A percentile compares a stretch with the other conserved stretches of the same genome.
Evolutionary conservation across 2,113 vertebrate species (phyloP).

Genomic region (Myiopsitta monachus): DNA sequence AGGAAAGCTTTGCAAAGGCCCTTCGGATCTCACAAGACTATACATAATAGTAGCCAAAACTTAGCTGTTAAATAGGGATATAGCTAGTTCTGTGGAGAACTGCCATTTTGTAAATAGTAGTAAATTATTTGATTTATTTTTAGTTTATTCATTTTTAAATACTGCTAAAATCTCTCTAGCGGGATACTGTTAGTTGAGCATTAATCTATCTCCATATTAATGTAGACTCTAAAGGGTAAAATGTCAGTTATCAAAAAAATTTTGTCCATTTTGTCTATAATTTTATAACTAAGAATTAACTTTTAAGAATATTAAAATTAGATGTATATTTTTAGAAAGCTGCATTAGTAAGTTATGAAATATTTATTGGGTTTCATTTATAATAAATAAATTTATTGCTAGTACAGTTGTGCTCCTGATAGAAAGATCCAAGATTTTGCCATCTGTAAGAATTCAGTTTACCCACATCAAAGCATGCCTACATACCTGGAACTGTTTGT

Average conservation of each 20-base stretch:
- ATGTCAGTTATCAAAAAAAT: neutral
- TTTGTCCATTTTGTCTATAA: neutral
- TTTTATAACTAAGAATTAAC: neutral
- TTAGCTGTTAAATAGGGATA: neutral
- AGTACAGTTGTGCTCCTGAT: neutral
- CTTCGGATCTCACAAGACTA: neutral
- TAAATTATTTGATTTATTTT: neutral
- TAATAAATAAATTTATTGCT: neutral
- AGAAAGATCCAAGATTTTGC: neutral
- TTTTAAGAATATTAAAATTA: neutral
- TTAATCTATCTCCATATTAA: neutral
- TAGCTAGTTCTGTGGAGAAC: neutral
- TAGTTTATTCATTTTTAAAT: neutral
- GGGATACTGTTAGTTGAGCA: neutral
- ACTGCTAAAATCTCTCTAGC: neutral
- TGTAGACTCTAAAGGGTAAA: neutral
- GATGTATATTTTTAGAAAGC: conserved; percentile 6
- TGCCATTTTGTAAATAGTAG: neutral
- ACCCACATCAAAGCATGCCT: neutral
- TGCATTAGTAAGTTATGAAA: neutral
- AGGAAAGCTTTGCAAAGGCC: neutral
- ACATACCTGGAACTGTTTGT: neutral
- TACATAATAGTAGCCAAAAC: neutral
- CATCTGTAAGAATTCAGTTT: neutral
- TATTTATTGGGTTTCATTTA: conserved; percentile 26